Evolutionary conservation across 2,888 invertebrate genomes (phyloP).

Genomic region (Coenonympha glycerion): DNA sequence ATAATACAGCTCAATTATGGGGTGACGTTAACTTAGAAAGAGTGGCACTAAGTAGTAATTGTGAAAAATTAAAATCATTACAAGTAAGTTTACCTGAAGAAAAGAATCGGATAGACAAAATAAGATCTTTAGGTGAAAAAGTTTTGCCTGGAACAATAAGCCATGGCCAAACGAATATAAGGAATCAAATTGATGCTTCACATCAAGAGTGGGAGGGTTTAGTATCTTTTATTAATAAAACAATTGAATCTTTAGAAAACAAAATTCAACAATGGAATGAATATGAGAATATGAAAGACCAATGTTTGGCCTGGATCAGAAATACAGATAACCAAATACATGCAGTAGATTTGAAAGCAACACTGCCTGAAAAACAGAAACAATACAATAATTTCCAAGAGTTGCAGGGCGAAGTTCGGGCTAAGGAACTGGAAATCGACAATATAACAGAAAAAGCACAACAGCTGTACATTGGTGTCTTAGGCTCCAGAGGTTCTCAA

Average conservation of each 20-base stretch:
- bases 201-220: constrained; percentile 94
- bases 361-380: constrained; percentile 86
- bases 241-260: constrained; percentile 85
- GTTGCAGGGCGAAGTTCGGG: constrained; percentile 90
- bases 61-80: constrained; percentile 88
- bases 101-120: constrained; percentile 86
- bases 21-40: constrained; percentile 89
- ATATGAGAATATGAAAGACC: constrained; percentile 90
- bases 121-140: constrained; percentile 89
- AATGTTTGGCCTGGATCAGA: constrained; percentile 90
- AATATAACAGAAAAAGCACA: constrained; percentile 94
- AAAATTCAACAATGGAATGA: constrained; percentile 94
- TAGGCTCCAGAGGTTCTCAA: constrained; percentile 85
- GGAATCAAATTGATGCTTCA: constrained; percentile 89
- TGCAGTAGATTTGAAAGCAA: constrained; percentile 89
- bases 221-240: constrained; percentile 83
- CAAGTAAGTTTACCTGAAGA: constrained; percentile 89
- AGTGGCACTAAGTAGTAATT: constrained; percentile 88
- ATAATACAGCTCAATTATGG: constrained; percentile 87
- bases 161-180: constrained; percentile 88
- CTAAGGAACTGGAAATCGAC: constrained; percentile 94
- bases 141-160: constrained; percentile 91
- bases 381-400: constrained; percentile 87
- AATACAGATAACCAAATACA: constrained; percentile 91
- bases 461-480: constrained; percentile 83